phyloP scores from a whole-genome alignment of 2,113 vertebrate genomes.

The Naja naja region DNA sequence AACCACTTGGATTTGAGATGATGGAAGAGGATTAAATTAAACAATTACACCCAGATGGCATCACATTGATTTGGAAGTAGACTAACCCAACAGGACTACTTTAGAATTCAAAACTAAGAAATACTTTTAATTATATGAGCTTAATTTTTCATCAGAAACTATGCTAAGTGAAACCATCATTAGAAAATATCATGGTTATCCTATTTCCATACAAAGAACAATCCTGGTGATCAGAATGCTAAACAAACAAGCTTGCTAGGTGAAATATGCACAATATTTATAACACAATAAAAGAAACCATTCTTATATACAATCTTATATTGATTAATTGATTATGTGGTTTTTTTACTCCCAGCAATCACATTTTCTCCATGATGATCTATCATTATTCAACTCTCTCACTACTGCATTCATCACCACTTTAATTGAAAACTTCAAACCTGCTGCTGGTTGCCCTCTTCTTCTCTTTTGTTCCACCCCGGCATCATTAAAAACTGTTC shows the following conservation, averaged over 20 bases:
- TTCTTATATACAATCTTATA: background rate
- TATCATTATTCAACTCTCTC: background rate
- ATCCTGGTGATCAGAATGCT: background rate
- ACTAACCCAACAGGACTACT: background rate
- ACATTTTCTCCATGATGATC: background rate
- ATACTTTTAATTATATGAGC: background rate
- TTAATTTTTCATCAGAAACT: background rate
- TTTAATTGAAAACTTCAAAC: background rate
- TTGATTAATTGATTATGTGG: background rate
- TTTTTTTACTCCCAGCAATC: background rate
- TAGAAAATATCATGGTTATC: background rate
- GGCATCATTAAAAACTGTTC: background rate
- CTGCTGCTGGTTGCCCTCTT: background rate
- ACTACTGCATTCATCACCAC: background rate
- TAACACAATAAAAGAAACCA: background rate
- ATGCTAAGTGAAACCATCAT: background rate
- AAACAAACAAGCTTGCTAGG: background rate
- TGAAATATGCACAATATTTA: background rate
- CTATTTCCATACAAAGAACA: background rate
- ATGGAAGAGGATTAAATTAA: background rate
- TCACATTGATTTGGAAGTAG: background rate
- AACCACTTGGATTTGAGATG: background rate
- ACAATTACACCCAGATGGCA: background rate
- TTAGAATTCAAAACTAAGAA: background rate
- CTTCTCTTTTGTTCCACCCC: background rate